phyloP scores from a whole-genome alignment of 2,797 vertebrate species.

The Salarias fasciatus region DNA sequence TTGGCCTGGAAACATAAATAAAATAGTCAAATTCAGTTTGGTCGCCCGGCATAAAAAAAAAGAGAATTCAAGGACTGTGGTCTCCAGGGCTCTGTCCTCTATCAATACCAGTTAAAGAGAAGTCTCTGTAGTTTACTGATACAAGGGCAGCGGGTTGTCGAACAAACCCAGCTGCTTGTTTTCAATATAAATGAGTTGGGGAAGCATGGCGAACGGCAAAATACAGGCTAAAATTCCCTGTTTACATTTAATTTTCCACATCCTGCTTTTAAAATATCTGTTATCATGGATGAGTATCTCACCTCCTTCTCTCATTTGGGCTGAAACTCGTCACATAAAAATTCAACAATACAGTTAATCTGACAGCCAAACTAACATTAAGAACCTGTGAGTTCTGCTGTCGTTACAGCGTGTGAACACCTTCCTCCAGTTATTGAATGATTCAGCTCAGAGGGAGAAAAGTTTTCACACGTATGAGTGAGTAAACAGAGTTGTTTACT shows the following conservation, averaged over 20 bases:
- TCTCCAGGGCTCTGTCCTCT: slow-evolving; percentile 36
- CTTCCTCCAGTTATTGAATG: slow-evolving; percentile 25
- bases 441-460: slow-evolving; percentile 16
- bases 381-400: slow-evolving; percentile 25
- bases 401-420: slow-evolving; percentile 11
- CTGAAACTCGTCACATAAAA: background rate
- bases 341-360: slow-evolving; percentile 7
- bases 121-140: slow-evolving; percentile 44
- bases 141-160: slow-evolving; percentile 45
- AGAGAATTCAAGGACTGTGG: slow-evolving; percentile 29
- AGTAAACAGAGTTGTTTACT: slow-evolving; percentile 45
- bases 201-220: slow-evolving; percentile 5
- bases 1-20: slow-evolving; percentile 5
- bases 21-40: slow-evolving; percentile 17
- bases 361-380: slow-evolving; percentile 8
- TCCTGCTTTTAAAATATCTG: slow-evolving; percentile 6
- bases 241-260: background rate
- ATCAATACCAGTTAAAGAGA: slow-evolving; percentile 51
- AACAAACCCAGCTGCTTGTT: slow-evolving; percentile 48
- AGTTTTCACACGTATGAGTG: slow-evolving; percentile 18
- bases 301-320: too few species aligned
- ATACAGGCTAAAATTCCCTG: slow-evolving; percentile 25
- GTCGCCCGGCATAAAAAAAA: slow-evolving; percentile 20
- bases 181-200: slow-evolving; percentile 47
- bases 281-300: background rate